Base-by-base conservation (phyloP, 2,797 vertebrate species). In the Amazona finschi region DNA sequence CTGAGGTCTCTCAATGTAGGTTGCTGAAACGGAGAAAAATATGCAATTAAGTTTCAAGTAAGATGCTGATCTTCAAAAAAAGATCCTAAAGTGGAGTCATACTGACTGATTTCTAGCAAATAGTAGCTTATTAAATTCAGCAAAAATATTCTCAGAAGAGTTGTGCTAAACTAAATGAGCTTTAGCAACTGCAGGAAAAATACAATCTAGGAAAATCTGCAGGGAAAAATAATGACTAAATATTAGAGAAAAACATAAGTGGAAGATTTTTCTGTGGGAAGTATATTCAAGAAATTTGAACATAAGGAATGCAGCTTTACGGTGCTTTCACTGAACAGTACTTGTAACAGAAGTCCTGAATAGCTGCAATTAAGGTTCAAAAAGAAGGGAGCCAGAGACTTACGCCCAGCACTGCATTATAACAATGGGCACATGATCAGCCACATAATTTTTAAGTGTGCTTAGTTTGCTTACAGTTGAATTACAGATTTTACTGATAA, bases 1-100 rank as follows among this genome's bases (percentile, higher is more conserved):
- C 93, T 98, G 98, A 97, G 98, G 98, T 98, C 96, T 98, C 83
- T 99, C 98, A 89, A 99, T 98, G 95, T 99, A 98, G 67, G 74
- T 70, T 83, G 97, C 98, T 98, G 85, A 94, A 97, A 89, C 6
- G 6, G 31, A 90, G 50, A 76, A 93, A 93, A 71, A 88, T 13
- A 91, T 2, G 8, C 52, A 70, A 53, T 64, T 94, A 95, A 52
- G 22, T 84, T 75, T 88, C 62, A 77, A 4, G 11, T 21, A 50
- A 90, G 14, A 72, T 64, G 30, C 8, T 57, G 49, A 58, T 33
- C 13, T 64, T 76, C 44, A 53, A 60, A 55, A 28, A 86, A 71
- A 9, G 44, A 69, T 60, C 10, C 27, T 31, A 24, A 62, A 84
- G 15, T 8, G 20, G 25, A 87, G 19, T 72, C 24, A 46, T 16